These are phyloP conservation scores for Pammene aurita DNA, from an alignment of 2,888 invertebrate species.

Conservation along the genomic window DNA sequence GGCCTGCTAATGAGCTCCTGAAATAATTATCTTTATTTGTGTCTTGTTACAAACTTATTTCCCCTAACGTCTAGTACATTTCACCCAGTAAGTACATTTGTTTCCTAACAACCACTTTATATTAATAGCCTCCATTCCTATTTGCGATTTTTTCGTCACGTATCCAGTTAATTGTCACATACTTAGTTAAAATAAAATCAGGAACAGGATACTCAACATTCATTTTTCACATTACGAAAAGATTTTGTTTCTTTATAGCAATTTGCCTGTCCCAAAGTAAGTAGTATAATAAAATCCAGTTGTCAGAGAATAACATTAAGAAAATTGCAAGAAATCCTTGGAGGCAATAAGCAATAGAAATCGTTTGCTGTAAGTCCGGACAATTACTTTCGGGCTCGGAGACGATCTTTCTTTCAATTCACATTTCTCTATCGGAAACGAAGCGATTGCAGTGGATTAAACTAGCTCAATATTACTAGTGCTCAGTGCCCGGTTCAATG, in stretches of 20 bases:
- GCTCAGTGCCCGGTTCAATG: constrained; percentile 18
- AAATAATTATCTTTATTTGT: constrained; percentile 56
- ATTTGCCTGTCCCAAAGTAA: constrained; percentile 39
- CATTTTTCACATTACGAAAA: constrained; percentile 39
- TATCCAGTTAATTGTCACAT: constrained; percentile 35
- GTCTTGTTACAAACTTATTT: constrained; percentile 42
- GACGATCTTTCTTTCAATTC: constrained; percentile 72
- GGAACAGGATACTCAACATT: constrained; percentile 27
- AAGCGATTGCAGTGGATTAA: constrained; percentile 63
- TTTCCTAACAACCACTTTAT: constrained; percentile 38
- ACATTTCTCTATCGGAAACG: constrained; percentile 69
- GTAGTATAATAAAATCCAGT: constrained; percentile 66
- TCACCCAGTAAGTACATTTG: constrained; percentile 32
- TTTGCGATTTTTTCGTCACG: constrained; percentile 26
- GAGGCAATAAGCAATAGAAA: constrained; percentile 74
- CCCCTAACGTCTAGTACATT: constrained; percentile 29
- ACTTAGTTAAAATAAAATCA: constrained; percentile 27
- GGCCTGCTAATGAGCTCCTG: constrained; percentile 55
- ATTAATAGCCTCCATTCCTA: constrained; percentile 28
- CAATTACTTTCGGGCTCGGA: constrained; percentile 68
- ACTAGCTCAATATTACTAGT: constrained; percentile 45
- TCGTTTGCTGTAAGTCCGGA: constrained; percentile 69
- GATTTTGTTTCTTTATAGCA: constrained; percentile 40
- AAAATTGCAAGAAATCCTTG: constrained; percentile 68
- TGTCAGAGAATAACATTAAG: constrained; percentile 71